Evolutionary conservation across 1,140 invertebrate species (phyloP).

Genomic region (Lordiphosa collinella): DNA sequence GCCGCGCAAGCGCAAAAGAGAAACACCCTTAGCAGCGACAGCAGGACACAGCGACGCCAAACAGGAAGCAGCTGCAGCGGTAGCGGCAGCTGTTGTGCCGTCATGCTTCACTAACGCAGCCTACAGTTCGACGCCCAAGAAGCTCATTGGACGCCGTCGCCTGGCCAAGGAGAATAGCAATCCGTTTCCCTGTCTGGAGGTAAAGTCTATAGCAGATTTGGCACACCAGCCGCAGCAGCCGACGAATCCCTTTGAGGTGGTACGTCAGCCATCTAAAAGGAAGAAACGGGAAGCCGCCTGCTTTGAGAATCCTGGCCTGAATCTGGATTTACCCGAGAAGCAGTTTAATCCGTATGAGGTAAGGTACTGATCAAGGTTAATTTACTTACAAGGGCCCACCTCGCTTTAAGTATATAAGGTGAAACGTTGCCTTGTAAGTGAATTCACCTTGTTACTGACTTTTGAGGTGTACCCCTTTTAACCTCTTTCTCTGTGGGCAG

Average conservation of each 20-base stretch:
- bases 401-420: too few relatives aligned
- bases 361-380: too few relatives aligned
- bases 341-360: conserved; percentile 79
- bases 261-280: conserved; percentile 73
- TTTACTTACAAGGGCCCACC: too few relatives aligned
- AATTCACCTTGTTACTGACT: too few relatives aligned
- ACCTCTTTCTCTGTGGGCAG: conserved; percentile 20
- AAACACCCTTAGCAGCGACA: conserved; percentile 39
- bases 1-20: conserved; percentile 72
- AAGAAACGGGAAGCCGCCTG: conserved; percentile 71
- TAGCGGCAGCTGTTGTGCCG: conserved; percentile 5
- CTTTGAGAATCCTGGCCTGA: conserved; percentile 76
- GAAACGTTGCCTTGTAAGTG: too few relatives aligned
- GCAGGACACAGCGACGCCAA: conserved; percentile 10
- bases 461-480: too few relatives aligned
- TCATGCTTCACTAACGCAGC: conserved; percentile 73
- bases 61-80: conserved; percentile 32
- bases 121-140: conserved; percentile 74
- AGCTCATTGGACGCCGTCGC: conserved; percentile 49
- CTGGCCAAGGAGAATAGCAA: conserved; percentile 43
- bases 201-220: conserved; percentile 71
- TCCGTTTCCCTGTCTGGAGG: conserved; percentile 59
- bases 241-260: conserved; percentile 72
- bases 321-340: conserved; percentile 72
- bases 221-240: conserved; percentile 9